Base-by-base conservation (phyloP, 2,113 vertebrate species). In the Heterochromis multidens region DNA sequence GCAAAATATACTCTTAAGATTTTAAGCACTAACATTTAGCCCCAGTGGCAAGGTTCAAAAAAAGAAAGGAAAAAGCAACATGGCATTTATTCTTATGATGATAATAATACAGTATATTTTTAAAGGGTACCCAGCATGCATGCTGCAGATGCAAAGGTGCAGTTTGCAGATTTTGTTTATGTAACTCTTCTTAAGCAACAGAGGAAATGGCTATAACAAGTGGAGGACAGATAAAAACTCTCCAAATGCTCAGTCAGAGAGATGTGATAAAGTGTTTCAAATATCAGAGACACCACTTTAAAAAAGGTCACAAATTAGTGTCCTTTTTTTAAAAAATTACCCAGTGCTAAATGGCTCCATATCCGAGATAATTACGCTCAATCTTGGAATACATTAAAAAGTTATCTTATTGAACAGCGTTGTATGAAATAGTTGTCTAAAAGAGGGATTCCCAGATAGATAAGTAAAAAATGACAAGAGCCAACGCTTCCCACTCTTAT, bases 181-280 rank as follows among this genome's bases (percentile, higher is more conserved):
- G 63, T 70, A 11, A 10, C 14, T 46, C 43, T 27, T 46, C 65
- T 29, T 49, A 27, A 46, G 65, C 46, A 70, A 29, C 27, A 27
- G 46, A 25, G 4, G 40, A 70, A 70, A 70, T 46, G 0, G 37
- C 16, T 72, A 27, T 19, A 70, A 49, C 25, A 29, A 49, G 16
- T 49, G 40, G 40, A 72, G 46, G 49, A 23, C 1, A 72, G 65
- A 46, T 72, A 31, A 72, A 27, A 29, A 23, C 40, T 1, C 21
- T 2, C 40, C 2, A 72, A 49, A 29, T 49, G 67, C 49, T 52
- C 49, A 29, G 16, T 72, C 43, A 2, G 43, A 72, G 63, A 25
- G 2, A 31, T 0, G 25, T 2, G 0, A 72, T 29, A 0, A 49
- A 56, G 9, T 2, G 54, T 23, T 23, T 11, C 3, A 3, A 58